phyloP scores from a whole-genome alignment of 2,888 invertebrate genomes.

The Melanchra persicariae region DNA sequence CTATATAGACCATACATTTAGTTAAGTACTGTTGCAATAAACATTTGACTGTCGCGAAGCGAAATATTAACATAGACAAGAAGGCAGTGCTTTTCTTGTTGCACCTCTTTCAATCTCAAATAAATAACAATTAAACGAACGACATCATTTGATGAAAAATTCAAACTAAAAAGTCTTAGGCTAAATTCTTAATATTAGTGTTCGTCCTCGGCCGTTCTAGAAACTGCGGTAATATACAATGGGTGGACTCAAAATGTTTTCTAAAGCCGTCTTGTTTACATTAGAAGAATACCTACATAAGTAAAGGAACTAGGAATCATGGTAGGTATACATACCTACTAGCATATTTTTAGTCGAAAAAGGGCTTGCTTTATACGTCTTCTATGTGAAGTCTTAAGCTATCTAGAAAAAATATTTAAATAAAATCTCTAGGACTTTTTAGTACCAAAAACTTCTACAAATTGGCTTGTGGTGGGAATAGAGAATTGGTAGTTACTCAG shows the following conservation, averaged over 20 bases:
- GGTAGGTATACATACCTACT: no score
- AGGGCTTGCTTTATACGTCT: neutral
- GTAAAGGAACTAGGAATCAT: neutral
- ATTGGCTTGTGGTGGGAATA: no score
- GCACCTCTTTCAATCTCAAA: constrained; percentile 17
- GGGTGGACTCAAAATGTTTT: neutral
- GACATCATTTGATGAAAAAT: constrained; percentile 19
- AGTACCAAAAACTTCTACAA: no score
- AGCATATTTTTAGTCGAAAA: neutral
- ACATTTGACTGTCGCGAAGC: constrained; percentile 20
- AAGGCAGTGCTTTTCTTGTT: constrained; percentile 16
- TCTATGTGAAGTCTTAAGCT: neutral
- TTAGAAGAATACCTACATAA: constrained; percentile 23
- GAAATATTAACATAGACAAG: constrained; percentile 31
- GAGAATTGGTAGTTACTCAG: neutral
- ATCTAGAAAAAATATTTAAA: neutral
- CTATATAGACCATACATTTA: constrained; percentile 50
- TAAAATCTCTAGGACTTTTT: neutral
- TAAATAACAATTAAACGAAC: constrained; percentile 7
- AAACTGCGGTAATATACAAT: constrained; percentile 25
- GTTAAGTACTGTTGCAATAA: constrained; percentile 51
- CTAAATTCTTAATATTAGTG: constrained; percentile 5
- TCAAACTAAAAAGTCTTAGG: constrained; percentile 1
- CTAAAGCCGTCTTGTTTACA: constrained; percentile 18
- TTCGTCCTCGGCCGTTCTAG: constrained; percentile 6